A percentile compares a stretch with the other conserved stretches of the same genome.
These are phyloP conservation scores for Venusia cambrica DNA, from an alignment of 2,888 invertebrate species.

Conservation along the genomic window DNA sequence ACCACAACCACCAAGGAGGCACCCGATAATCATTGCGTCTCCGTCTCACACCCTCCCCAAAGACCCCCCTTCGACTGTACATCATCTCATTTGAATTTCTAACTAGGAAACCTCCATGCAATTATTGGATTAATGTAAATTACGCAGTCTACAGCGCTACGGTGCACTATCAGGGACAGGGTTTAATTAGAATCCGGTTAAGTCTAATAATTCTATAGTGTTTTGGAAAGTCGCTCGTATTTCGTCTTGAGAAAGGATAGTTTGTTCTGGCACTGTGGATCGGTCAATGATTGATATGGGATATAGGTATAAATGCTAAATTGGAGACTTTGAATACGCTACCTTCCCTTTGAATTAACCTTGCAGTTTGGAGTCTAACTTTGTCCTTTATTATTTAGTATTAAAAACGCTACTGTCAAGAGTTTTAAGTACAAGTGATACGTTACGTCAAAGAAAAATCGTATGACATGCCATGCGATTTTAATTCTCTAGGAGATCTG, in stretches of 20 bases:
- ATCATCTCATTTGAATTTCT: slow-evolving; percentile 95
- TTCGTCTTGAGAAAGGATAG: slow-evolving; percentile 37
- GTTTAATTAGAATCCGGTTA: slow-evolving; percentile 79
- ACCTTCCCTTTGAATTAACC: too few species aligned
- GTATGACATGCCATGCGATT: too few species aligned
- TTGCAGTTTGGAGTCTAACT: too few species aligned
- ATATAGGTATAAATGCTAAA: too few species aligned
- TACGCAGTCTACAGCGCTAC: slow-evolving; percentile 87
- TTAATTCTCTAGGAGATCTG: too few species aligned
- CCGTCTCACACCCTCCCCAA: slow-evolving; percentile 56
- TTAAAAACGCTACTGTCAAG: too few species aligned
- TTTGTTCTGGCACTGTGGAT: slow-evolving; percentile 32
- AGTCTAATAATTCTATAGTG: slow-evolving; percentile 69
- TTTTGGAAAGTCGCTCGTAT: slow-evolving; percentile 52
- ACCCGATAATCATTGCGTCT: slow-evolving; percentile 44
- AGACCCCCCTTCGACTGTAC: slow-evolving; percentile 79
- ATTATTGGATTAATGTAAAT: slow-evolving; percentile 97
- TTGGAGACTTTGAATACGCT: too few species aligned
- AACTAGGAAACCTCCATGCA: slow-evolving; percentile 95
- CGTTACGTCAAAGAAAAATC: too few species aligned
- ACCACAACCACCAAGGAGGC: slow-evolving; percentile 16
- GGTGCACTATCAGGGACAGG: slow-evolving; percentile 79
- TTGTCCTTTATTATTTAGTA: too few species aligned
- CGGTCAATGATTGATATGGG: slow-evolving; percentile 23
- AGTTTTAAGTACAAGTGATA: too few species aligned